Percentiles rank a stretch among this genome's conserved stretches.
phyloP scores from a whole-genome alignment of 2,888 invertebrate species.

The Cataglyphis rosenhaueri region DNA sequence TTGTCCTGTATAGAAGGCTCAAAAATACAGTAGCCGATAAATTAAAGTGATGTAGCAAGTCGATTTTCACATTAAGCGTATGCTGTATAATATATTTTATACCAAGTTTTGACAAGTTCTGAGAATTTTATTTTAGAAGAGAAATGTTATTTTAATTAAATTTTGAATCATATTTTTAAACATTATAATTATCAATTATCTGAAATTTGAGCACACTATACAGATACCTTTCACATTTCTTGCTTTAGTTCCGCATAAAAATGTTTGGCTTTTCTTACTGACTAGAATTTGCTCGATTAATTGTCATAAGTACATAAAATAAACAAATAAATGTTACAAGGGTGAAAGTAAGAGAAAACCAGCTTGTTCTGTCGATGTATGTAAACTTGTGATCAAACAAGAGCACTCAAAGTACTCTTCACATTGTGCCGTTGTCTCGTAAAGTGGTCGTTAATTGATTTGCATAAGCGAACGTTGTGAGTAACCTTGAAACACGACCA shows the following conservation, averaged over 20 bases:
- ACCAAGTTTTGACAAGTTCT: neutral
- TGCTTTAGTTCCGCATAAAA: constrained; percentile 52
- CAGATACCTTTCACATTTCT: neutral
- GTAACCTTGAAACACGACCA: neutral
- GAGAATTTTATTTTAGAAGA: neutral
- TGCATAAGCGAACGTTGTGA: constrained; percentile 2
- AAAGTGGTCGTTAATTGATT: constrained; percentile 35
- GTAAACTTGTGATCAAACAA: constrained; percentile 19
- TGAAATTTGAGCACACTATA: neutral
- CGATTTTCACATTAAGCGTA: constrained; percentile 6
- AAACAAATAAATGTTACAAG: constrained; percentile 13
- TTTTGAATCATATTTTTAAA: neutral
- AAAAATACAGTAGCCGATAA: constrained; percentile 11
- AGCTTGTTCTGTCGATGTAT: constrained; percentile 34
- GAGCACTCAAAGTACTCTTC: constrained; percentile 12
- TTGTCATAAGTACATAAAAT: constrained; percentile 3
- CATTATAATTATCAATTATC: neutral
- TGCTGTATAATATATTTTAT: neutral
- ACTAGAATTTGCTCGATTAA: constrained; percentile 5
- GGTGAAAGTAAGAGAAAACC: constrained; percentile 67
- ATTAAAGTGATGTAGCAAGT: constrained; percentile 17
- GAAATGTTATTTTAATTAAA: neutral
- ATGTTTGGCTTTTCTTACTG: constrained; percentile 22
- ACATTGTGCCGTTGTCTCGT: constrained; percentile 1
- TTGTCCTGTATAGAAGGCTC: constrained; percentile 35